Base-by-base conservation (phyloP, 2,113 vertebrate species). In the Psilopsiagon aymara region DNA sequence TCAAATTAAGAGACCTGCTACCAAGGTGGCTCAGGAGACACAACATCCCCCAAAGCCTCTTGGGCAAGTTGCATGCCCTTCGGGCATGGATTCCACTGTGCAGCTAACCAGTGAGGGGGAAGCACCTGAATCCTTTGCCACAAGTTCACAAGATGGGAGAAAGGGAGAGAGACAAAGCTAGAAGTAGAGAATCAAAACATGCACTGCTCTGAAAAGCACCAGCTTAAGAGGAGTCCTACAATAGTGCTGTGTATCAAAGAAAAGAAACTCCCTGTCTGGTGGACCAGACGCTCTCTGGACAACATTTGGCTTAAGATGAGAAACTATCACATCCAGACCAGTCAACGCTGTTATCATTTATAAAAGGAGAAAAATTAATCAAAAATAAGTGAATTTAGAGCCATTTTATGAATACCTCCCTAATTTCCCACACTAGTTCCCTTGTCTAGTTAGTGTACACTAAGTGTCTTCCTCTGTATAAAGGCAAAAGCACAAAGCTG, bases 361-460 rank as follows among this genome's bases (percentile, higher is more conserved):
- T 39, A 63, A 46, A 76, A 52, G 9, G 3, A 77, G 31, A 53
- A 21, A 85, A 75, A 13, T 3, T 4, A 27, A 28, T 29, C 3
- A 21, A 17, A 74, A 68, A 69, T 0, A 29, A 16, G 6, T 33
- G 1, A 68, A 53, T 82, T 71, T 71, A 46, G 6, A 76, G 75
- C 13, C 4, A 2, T n/a, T 77, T 71, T 68, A 73, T 9, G 3
- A 87, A n/a, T 12, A 55, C 6, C 4, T 59, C 28, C 39, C 19
- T 19, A 6, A 87, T 29, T 55, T 68, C 41, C 69, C 57, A 69
- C 11, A 24, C 9, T n/a, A 55, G 12, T 8, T 88, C 21, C 55
- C 33, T 71, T n/a, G 5, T 57, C 28, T n/a, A 75, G 21, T 11
- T 2, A 66, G 29, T 1, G 2, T 2, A 39, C 7, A 16, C 3